Conservation (phyloP, 2,797 vertebrate genomes). For the Morelia viridis region DNA sequence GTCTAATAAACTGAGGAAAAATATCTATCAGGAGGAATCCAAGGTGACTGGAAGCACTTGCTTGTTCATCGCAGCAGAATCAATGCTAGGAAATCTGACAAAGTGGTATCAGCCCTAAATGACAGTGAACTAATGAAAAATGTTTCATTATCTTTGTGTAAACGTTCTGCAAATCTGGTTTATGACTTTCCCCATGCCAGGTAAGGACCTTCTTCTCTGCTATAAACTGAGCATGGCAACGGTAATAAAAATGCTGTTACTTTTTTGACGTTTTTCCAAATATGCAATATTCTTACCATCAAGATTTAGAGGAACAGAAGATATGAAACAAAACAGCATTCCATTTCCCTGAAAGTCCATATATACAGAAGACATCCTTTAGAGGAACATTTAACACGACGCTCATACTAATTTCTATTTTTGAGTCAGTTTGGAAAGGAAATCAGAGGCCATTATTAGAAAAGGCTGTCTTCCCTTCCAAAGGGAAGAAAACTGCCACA, state of each 20-base stretch:
- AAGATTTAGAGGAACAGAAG: background rate
- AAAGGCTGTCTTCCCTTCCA: background rate
- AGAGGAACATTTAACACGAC: background rate
- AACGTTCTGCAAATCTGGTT: background rate
- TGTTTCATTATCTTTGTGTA: background rate
- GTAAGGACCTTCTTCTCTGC: background rate
- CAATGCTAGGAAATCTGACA: background rate
- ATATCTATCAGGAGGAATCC: background rate
- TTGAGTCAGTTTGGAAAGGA: background rate
- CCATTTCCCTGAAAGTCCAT: background rate
- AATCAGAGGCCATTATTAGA: background rate
- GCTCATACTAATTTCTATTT: background rate
- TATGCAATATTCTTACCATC: background rate
- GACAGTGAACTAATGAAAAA: background rate
- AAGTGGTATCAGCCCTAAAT: background rate
- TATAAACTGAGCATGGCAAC: background rate
- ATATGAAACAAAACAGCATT: background rate
- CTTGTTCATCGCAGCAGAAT: background rate
- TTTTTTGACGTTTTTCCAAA: background rate
- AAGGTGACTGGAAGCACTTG: background rate
- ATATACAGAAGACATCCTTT: background rate
- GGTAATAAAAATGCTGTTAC: background rate
- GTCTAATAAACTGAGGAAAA: background rate
- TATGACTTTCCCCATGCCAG: background rate
- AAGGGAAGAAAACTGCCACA: background rate